Evolutionary conservation across 1,140 invertebrate species (phyloP).

Genomic region (Drosophila busckii): DNA sequence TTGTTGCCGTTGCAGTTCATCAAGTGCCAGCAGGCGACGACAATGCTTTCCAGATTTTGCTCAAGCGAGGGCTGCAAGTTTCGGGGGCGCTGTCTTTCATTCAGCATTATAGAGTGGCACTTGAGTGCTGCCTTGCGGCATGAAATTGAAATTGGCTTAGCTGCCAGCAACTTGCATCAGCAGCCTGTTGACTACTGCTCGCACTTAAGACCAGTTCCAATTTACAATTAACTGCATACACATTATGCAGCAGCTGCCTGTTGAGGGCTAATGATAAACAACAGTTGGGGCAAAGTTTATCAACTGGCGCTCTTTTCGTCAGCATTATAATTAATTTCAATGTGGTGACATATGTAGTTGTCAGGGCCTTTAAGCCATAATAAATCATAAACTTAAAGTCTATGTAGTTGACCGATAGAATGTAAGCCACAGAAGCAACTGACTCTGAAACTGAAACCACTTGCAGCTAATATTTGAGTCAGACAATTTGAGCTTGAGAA

Average conservation of each 20-base stretch:
- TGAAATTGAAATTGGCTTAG: slow-evolving; percentile 41
- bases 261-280: slow-evolving; percentile 46
- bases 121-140: slow-evolving; percentile 33
- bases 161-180: slow-evolving; percentile 10
- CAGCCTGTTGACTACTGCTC: too few species aligned
- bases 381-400: too few species aligned
- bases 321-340: slow-evolving; percentile 44
- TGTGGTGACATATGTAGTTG: slow-evolving; percentile 24
- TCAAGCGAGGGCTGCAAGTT: slow-evolving; percentile 3
- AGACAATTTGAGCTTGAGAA: slow-evolving; percentile 5
- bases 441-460: too few species aligned
- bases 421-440: neutral
- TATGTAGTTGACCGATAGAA: neutral
- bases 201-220: slow-evolving; percentile 1
- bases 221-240: slow-evolving; percentile 32
- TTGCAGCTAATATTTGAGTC: neutral
- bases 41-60: slow-evolving; percentile 5
- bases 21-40: slow-evolving; percentile 37
- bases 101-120: slow-evolving; percentile 18
- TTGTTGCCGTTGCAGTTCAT: slow-evolving; percentile 47
- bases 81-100: neutral
- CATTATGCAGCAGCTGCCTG: slow-evolving; percentile 43
- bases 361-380: too few species aligned
- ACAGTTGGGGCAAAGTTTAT: slow-evolving; percentile 52
- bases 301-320: slow-evolving; percentile 8